phyloP scores from a whole-genome alignment of 2,888 invertebrate species.

The Agriotes lineatus region DNA sequence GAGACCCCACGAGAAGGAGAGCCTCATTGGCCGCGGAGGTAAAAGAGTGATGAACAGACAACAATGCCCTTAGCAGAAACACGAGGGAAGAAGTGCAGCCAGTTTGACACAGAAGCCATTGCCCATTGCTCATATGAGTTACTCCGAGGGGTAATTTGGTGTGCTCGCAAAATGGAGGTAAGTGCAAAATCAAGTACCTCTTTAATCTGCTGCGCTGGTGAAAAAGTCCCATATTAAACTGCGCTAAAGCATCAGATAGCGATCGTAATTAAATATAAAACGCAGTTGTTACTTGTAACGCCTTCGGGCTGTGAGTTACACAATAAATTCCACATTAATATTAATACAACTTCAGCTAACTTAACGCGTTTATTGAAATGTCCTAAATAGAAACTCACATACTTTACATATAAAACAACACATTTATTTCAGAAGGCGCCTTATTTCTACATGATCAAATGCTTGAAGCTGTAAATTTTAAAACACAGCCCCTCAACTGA shows the following conservation, averaged over 20 bases:
- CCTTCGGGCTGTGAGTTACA: too few relatives aligned
- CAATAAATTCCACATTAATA: too few relatives aligned
- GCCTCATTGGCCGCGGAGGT: conserved; percentile 9
- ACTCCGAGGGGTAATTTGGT: conserved; percentile 46
- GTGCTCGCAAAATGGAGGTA: conserved; percentile 54
- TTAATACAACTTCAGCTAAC: too few relatives aligned
- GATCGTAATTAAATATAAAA: background rate
- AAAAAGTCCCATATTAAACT: background rate
- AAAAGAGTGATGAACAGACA: conserved; percentile 39
- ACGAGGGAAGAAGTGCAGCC: conserved; percentile 49
- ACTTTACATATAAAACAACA: too few relatives aligned
- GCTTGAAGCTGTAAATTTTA: too few relatives aligned
- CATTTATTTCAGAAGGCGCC: too few relatives aligned
- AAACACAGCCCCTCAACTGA: too few relatives aligned
- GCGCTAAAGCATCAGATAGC: background rate
- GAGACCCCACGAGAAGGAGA: conserved; percentile 40
- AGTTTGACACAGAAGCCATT: conserved; percentile 55
- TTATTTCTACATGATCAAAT: too few relatives aligned
- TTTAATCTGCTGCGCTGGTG: background rate
- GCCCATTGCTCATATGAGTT: conserved; percentile 48
- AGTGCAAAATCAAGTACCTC: conserved; percentile 46
- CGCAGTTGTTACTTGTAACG: too few relatives aligned
- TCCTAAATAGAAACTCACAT: too few relatives aligned
- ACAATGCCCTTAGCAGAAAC: conserved; percentile 34
- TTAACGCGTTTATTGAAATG: too few relatives aligned